Evolutionary conservation across 1,140 invertebrate species (phyloP).

Genomic region (Orchesella cincta): DNA sequence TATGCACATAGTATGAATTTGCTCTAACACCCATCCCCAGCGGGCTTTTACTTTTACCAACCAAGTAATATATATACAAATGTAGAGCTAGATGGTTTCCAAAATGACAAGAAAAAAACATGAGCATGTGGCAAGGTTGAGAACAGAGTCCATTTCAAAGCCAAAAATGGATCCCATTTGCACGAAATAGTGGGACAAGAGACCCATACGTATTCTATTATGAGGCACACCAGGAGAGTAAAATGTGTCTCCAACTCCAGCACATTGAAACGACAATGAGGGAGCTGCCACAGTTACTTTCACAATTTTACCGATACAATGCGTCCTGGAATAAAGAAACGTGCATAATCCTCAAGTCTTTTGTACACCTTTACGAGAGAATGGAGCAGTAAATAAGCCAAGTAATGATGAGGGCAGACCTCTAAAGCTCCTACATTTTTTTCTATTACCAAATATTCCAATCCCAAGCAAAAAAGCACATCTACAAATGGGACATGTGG

Average conservation of each 20-base stretch:
- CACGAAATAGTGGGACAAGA: constrained; percentile 15
- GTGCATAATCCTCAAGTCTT: constrained; percentile 13
- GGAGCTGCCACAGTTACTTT: neutral
- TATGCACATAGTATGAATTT: constrained; percentile 21
- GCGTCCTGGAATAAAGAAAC: neutral
- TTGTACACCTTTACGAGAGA: neutral
- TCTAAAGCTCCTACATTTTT: neutral
- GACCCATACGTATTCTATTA: constrained; percentile 1
- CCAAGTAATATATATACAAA: too few relatives aligned
- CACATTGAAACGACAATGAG: neutral
- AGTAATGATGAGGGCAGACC: neutral
- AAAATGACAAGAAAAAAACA: too few relatives aligned
- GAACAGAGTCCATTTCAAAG: neutral
- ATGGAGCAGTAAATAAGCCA: constrained; percentile 14
- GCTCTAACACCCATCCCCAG: constrained; percentile 22
- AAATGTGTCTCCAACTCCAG: neutral
- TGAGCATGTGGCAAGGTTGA: too few relatives aligned
- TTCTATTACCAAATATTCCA: neutral
- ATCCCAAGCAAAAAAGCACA: neutral
- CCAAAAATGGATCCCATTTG: neutral
- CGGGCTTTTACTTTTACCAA: neutral
- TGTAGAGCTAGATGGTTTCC: too few relatives aligned
- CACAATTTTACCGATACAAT: too few relatives aligned
- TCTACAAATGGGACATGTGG: neutral
- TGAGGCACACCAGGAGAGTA: neutral